Percentiles rank a stretch among this genome's conserved stretches.
Evolutionary conservation across 2,113 vertebrate genomes (phyloP).

Genomic region (Uria lomvia): DNA sequence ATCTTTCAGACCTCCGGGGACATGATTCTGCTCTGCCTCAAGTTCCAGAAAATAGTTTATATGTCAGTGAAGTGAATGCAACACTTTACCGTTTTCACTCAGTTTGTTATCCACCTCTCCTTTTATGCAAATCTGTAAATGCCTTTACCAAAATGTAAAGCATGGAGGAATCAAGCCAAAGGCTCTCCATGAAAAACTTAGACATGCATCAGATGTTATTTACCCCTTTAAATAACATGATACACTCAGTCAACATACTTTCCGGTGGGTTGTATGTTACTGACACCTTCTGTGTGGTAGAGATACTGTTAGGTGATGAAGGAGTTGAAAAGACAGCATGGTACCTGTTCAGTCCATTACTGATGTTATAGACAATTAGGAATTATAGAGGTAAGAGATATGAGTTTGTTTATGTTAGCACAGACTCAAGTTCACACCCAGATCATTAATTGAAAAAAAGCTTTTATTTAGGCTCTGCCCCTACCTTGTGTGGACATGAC

Average conservation of each 20-base stretch:
- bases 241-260: neutral
- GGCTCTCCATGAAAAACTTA: neutral
- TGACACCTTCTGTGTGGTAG: neutral
- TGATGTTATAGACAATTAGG: neutral
- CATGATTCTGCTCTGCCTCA: neutral
- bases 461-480: neutral
- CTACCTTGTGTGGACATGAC: neutral
- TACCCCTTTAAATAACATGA: neutral
- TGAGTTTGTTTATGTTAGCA: neutral
- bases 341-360: neutral
- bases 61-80: neutral
- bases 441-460: neutral
- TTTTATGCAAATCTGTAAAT: neutral
- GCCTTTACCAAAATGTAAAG: neutral
- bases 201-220: neutral
- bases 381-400: neutral
- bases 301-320: neutral
- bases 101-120: neutral
- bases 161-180: neutral
- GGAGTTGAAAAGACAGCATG: neutral
- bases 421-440: neutral
- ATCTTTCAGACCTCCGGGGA: neutral
- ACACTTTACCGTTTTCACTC: neutral
- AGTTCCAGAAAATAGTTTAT: neutral
- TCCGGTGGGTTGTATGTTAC: neutral